These are phyloP conservation scores for Notothenia rossii DNA, from an alignment of 2,113 vertebrate genomes.

Conservation along the genomic window DNA sequence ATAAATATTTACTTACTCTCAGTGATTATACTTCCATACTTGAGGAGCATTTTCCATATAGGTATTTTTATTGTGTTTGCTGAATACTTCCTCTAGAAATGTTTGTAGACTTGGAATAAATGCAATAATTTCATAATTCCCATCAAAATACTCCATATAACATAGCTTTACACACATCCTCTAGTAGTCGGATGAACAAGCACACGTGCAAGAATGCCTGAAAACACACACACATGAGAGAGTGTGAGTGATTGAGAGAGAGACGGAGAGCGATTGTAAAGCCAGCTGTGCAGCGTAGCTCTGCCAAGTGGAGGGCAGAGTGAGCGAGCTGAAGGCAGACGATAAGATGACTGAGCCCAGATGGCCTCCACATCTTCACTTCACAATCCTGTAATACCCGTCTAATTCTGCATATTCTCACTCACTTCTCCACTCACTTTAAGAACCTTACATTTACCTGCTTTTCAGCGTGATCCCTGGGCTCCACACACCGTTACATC, in stretches of 20 bases:
- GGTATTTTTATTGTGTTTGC: no score
- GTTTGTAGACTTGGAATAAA: background rate
- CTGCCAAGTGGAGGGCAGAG: conserved; percentile 70
- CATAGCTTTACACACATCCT: background rate
- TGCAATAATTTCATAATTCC: conserved; percentile 4
- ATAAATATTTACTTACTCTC: no score
- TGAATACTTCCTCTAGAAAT: no score
- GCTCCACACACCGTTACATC: conserved; percentile 9
- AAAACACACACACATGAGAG: background rate
- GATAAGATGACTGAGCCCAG: conserved; percentile 73
- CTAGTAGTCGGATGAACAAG: conserved; percentile 32
- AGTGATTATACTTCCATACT: no score
- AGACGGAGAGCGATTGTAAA: conserved; percentile 54
- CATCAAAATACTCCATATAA: conserved; percentile 2
- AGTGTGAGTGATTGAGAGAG: conserved; percentile 34
- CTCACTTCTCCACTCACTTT: conserved; percentile 21
- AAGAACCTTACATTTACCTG: conserved; percentile 39
- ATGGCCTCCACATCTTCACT: conserved; percentile 69
- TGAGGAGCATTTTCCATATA: no score
- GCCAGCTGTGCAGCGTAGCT: conserved; percentile 70
- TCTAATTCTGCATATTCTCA: conserved; percentile 37
- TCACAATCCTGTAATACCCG: conserved; percentile 27
- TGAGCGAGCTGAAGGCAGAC: conserved; percentile 63
- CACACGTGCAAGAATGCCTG: conserved; percentile 14
- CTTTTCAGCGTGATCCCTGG: conserved; percentile 8